phyloP scores from a whole-genome alignment of 2,797 vertebrate genomes.

The Craterocephalus amniculus region DNA sequence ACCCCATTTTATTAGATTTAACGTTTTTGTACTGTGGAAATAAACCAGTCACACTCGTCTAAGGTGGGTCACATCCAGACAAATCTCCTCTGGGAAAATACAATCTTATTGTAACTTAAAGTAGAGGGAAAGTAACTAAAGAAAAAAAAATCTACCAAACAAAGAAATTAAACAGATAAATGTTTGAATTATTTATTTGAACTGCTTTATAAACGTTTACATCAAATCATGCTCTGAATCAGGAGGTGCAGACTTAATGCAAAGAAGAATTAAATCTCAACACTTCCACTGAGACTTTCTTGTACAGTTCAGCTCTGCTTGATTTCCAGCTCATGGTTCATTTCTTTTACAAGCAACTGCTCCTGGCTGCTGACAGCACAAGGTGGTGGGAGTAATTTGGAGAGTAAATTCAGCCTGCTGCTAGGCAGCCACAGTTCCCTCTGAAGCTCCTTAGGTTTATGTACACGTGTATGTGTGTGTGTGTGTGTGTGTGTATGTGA shows the following conservation, averaged over 20 bases:
- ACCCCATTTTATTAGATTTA: too few species aligned
- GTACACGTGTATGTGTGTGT: constrained; percentile 9
- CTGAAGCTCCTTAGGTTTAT: constrained; percentile 1
- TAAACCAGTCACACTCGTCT: not conserved
- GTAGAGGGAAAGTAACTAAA: too few species aligned
- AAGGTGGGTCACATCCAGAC: not conserved
- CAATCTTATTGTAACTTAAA: too few species aligned
- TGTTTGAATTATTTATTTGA: too few species aligned
- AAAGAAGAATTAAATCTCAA: not conserved
- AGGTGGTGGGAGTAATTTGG: constrained; percentile 56
- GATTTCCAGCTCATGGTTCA: constrained; percentile 48
- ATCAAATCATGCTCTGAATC: too few species aligned
- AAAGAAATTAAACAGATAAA: too few species aligned
- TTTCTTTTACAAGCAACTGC: constrained; percentile 37
- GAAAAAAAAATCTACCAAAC: too few species aligned
- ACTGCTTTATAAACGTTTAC: too few species aligned
- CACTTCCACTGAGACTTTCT: constrained; percentile 3
- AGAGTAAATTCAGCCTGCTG: constrained; percentile 60
- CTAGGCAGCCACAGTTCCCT: constrained; percentile 67
- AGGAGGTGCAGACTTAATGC: not conserved
- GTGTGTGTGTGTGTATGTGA: constrained; percentile 9
- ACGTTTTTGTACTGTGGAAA: not conserved
- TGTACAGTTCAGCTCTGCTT: constrained; percentile 2
- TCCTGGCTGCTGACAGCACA: constrained; percentile 41
- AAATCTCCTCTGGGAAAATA: not conserved